Evolutionary conservation across 35 echinoderm and acorn worm species (phyloP).

Genomic region (Holothuria glaberrima): DNA sequence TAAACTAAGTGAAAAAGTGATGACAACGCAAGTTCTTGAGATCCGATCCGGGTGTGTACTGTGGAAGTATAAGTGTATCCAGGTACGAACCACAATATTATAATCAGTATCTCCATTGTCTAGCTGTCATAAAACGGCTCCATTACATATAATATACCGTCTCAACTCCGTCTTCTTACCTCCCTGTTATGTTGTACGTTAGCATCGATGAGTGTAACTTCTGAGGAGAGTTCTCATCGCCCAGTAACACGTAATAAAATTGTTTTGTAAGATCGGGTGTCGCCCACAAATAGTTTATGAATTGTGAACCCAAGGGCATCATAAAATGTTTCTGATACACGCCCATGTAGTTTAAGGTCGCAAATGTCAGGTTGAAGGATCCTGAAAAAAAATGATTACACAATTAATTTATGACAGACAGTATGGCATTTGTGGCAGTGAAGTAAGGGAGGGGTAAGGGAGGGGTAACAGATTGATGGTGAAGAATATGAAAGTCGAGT

Average conservation of each 20-base stretch:
- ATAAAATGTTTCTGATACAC: constrained; percentile 46
- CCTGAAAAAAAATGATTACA: constrained; percentile 48
- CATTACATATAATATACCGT: neutral
- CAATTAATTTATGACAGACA: neutral
- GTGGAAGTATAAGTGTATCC: neutral
- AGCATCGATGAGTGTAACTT: constrained; percentile 54
- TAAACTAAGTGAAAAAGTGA: too few species aligned
- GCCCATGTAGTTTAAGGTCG: constrained; percentile 71
- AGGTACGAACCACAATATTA: neutral
- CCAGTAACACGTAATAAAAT: constrained; percentile 80
- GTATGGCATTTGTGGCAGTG: neutral
- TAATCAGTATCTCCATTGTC: neutral
- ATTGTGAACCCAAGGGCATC: constrained; percentile 23
- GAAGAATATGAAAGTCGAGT: too few species aligned
- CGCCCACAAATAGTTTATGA: constrained; percentile 83
- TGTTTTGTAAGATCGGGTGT: constrained; percentile 73
- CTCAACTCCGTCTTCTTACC: constrained; percentile 13
- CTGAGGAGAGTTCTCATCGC: constrained; percentile 68
- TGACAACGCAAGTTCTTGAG: too few species aligned
- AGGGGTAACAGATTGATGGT: too few species aligned
- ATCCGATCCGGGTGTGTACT: too few species aligned
- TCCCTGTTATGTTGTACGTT: constrained; percentile 67
- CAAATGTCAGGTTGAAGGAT: constrained; percentile 70
- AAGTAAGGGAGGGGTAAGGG: too few species aligned
- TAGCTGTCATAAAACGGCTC: neutral